Conservation (phyloP, 2,797 vertebrate species). For the Pseudomugil tenellus region DNA sequence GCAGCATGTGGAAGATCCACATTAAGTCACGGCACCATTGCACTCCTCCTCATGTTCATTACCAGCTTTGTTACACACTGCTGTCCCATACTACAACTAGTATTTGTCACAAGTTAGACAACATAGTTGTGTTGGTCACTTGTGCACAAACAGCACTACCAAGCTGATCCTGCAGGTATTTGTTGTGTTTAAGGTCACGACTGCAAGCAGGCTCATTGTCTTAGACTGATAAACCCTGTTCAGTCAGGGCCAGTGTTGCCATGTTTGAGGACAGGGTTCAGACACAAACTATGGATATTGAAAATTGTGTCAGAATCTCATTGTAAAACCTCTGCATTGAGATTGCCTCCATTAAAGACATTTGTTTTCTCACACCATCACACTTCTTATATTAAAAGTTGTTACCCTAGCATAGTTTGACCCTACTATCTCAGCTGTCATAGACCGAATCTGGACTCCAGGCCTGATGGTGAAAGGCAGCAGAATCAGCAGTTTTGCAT, state of each 20-base stretch:
- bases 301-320: background rate
- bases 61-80: background rate
- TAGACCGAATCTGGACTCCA: background rate
- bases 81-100: background rate
- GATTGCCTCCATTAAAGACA: background rate
- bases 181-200: background rate
- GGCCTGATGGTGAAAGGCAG: background rate
- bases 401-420: too few relatives aligned
- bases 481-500: too few relatives aligned
- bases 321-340: background rate
- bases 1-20: background rate
- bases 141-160: background rate
- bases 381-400: background rate
- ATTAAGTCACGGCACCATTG: background rate
- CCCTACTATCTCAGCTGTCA: too few relatives aligned
- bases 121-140: background rate
- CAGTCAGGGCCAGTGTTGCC: background rate
- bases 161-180: background rate
- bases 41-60: background rate
- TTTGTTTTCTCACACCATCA: background rate
- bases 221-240: background rate
- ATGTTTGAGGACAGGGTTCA: background rate
- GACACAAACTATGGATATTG: too few relatives aligned
- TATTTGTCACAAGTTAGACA: background rate
- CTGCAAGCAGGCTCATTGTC: background rate